Base-by-base conservation (phyloP, 2,888 invertebrate genomes). In the Cryptocephalus primarius region DNA sequence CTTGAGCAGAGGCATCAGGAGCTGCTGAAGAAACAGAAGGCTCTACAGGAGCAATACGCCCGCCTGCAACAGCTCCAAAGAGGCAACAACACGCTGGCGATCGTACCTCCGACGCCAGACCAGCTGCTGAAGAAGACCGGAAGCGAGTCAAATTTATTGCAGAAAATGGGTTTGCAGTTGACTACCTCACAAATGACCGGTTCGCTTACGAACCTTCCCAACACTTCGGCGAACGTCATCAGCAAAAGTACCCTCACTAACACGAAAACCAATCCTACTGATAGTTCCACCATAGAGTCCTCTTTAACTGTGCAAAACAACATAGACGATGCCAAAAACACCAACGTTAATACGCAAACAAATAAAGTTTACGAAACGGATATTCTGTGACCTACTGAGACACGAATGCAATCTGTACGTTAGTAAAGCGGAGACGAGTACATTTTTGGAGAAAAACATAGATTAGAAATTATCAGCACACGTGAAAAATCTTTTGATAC, bases 361-460 rank as follows among this genome's bases (percentile, higher is more conserved):
- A 84, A 82, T 43, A 88, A 88, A 72, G 83, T 89, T 59, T 92
- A 91, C 71, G 91, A 92, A 76, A 92, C 92, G 58, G 92, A 92
- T 70, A 92, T 92, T 75, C 87, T 92, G 80, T 92, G 87, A 87
- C 82, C 73, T 70, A 55, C 49, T 49, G 51, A 47, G 48, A 50
- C 40, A 39, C 39, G 43, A 42, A 51, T 59, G 58, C 60, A 58
- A 53, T 57, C 55, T 57, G 61, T 58, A 58, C 61, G 60, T 61
- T 62, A 54, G 32, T 42, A 22, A 22, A 22, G 22, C 22, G 22
- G 22, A 22, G 22, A 22, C 22, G 22, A 22, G 22, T 22, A 22
- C 22, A 22, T 22, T 22, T 22, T 22, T 22, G 40, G 45, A 38
- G 40, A 48, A 47, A 47, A 39, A 47, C 44, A 40, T 42, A 36